Conservation (phyloP, 2,888 invertebrate genomes). For the Drosophila recens region DNA sequence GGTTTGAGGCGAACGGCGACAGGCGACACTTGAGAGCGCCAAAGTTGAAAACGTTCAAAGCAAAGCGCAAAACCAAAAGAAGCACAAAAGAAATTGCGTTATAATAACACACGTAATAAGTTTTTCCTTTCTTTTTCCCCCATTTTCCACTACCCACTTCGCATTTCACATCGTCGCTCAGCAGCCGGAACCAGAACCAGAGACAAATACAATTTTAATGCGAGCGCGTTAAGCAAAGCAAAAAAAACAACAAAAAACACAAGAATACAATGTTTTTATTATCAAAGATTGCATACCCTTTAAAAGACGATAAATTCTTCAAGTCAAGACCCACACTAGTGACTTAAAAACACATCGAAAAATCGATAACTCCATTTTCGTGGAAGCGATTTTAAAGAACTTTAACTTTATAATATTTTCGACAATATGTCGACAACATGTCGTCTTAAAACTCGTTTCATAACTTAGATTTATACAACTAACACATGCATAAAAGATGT, state of each 20-base stretch:
- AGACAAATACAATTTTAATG: slow-evolving; percentile 77
- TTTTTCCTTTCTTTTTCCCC: slow-evolving; percentile 27
- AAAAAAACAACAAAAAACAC: neutral
- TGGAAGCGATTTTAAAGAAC: no score
- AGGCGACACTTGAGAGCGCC: slow-evolving; percentile 57
- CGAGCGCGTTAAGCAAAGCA: slow-evolving; percentile 43
- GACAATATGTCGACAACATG: no score
- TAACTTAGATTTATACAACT: no score
- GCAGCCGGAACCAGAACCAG: slow-evolving; percentile 47
- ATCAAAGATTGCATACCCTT: slow-evolving; percentile 33
- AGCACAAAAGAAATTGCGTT: slow-evolving; percentile 70
- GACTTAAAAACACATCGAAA: no score
- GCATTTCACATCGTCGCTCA: slow-evolving; percentile 38
- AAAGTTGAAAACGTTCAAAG: slow-evolving; percentile 57
- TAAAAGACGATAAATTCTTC: neutral
- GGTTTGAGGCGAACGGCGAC: slow-evolving; percentile 10
- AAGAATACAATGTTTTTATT: slow-evolving; percentile 6
- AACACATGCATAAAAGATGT: neutral
- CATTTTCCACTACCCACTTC: slow-evolving; percentile 44
- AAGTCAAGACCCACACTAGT: no score
- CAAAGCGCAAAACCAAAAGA: slow-evolving; percentile 40
- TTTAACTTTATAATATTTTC: no score
- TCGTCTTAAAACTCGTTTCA: no score
- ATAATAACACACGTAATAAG: slow-evolving; percentile 76
- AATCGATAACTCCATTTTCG: no score